Percentiles rank a stretch among this genome's conserved stretches.
phyloP scores from a whole-genome alignment of 2,113 vertebrate genomes.

The Rhombomys opimus region DNA sequence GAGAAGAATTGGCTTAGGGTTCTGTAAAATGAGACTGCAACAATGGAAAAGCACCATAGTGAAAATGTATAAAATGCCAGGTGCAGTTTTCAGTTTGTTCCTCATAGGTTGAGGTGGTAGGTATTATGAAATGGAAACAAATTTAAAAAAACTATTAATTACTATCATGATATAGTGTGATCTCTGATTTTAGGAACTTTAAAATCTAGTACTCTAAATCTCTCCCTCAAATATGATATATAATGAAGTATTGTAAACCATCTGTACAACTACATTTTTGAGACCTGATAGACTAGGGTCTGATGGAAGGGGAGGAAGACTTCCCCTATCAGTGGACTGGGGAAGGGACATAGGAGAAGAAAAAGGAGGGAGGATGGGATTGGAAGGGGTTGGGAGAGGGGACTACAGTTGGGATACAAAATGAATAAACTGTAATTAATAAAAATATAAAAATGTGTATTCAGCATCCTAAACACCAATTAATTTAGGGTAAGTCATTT shows the following conservation, averaged over 20 bases:
- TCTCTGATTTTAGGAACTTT: background rate
- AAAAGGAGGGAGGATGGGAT: too few species aligned
- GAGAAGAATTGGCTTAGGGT: background rate
- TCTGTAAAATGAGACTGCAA: conserved; percentile 39
- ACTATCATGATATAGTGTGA: conserved; percentile 1
- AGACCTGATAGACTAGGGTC: too few species aligned
- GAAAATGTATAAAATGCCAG: conserved; percentile 24
- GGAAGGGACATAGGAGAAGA: too few species aligned
- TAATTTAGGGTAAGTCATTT: conserved; percentile 64
- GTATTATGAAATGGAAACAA: background rate
- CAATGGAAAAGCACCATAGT: conserved; percentile 35
- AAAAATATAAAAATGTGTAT: conserved; percentile 23
- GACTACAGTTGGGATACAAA: too few species aligned
- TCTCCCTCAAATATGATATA: conserved; percentile 37
- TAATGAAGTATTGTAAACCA: conserved; percentile 44
- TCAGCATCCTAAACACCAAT: conserved; percentile 54
- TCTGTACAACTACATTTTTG: conserved; percentile 27
- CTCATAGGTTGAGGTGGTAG: background rate
- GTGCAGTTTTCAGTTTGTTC: background rate
- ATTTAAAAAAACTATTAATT: conserved; percentile 47
- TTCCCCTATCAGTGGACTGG: too few species aligned
- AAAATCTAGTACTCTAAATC: background rate
- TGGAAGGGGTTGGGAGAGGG: too few species aligned
- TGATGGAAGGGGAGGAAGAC: too few species aligned
- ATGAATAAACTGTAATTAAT: too few species aligned